Evolutionary conservation across 92 coral and sea anemone species (phyloP), one percentile per base, ranked within the genome.

Genomic region (Heteractis magnifica): DNA sequence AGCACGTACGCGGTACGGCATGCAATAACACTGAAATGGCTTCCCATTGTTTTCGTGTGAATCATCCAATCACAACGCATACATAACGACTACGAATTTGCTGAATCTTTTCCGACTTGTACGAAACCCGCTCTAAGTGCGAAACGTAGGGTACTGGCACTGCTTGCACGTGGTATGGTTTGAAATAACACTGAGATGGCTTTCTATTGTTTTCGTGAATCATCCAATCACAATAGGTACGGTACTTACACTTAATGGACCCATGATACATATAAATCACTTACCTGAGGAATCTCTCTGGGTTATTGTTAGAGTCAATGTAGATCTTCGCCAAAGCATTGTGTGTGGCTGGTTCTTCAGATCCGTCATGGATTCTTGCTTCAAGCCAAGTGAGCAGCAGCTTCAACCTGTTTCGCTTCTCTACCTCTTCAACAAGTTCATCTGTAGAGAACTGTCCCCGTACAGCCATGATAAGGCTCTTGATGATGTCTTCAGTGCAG

Each of bases 381-480:
- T 96, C 99, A 77, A 96, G 90, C 99, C 97, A 94, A 14, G 99
- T 95, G 74, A 96, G 81, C 49, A 96, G 87, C 65, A 96, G 84
- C 56, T 96, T 96, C 82, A 96, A 87, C 8, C 99, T 87, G 88
- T 96, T 96, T 59, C 99, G 76, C 85, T 96, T 96, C 80, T 96
- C 99, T 23, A 96, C 99, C 83, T 96, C 96, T 79, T 94, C 99
- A 71, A 96, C 99, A 10, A 96, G 97, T 64, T 96, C 99, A 84
- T 96, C 99, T 6, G 99, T 96, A 44, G 99, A 96, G 81, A 96
- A 96, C 88, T 96, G 99, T 50, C 99, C 99, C 60, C 99, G 94
- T 4, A 96, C 98, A 12, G 97, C 99, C 96, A 96, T 94, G 88
- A 96, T 96, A 55, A 96, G 98, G 60, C 97, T 88, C 68, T 96